Evolutionary conservation across 2,113 vertebrate species (phyloP), one percentile per base, ranked within the genome.

Genomic region (Strix aluco): DNA sequence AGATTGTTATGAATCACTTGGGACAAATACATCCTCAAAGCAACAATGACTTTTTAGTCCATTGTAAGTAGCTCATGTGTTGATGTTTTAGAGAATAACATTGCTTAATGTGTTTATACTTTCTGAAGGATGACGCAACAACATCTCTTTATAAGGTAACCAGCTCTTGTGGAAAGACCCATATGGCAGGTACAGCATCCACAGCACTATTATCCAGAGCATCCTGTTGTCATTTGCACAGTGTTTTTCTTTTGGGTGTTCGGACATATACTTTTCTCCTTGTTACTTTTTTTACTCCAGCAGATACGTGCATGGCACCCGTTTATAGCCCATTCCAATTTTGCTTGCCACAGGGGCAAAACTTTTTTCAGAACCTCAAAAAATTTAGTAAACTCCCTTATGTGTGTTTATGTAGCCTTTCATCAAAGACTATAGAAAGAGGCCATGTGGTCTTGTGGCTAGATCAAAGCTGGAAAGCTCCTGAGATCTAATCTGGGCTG

Each of bases 11-110:
- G 95, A 97, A 97, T 97, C 96, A 97, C 95, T 96, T 96, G 96
- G 95, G 95, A 97, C 96, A 96, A 97, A 97, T 96, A 96, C 92
- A 95, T 96, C 96, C 95, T 96, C 97, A 97, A 95, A 97, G 87
- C 91, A 97, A 97, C 93, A 97, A 96, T 97, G 97, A 96, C 89
- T 97, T 96, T 94, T 97, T 95, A 96, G 93, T 96, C 89, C 89
- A 96, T 95, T 97, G 95, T 96, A 97, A 97, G 92, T 97, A 97
- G 92, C 81, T 97, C 96, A 96, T 97, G 94, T 96, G 96, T 97
- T 96, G 95, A 95, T 96, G 87, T 91, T 96, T 96, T 96, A 94
- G 94, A 95, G 92, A 97, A 96, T 96, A 97, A 97, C 95, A 93
- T 97, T 97, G 96, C 95, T 90, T 96, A 94, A 95, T 93, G 63